Conservation (phyloP, 2,797 vertebrate species). For the Astyanax mexicanus region DNA sequence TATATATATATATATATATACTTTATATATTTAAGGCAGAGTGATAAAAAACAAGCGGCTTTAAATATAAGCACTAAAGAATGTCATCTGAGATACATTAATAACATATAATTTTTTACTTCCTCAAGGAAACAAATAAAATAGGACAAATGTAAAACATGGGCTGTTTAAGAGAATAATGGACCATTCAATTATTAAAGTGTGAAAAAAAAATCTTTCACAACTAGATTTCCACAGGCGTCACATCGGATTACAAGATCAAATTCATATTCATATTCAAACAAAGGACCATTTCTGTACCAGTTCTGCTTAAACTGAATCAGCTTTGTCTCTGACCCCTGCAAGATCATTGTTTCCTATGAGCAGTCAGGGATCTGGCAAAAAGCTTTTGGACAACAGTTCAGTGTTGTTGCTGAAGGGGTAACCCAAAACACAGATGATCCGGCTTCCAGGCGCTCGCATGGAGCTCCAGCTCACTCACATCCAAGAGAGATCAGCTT, state of each 20-base stretch:
- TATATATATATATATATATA: too few species aligned
- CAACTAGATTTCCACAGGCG: neutral
- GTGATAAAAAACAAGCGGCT: too few species aligned
- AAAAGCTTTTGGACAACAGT: constrained; percentile 44
- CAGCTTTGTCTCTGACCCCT: neutral
- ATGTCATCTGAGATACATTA: too few species aligned
- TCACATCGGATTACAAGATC: neutral
- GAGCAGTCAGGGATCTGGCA: constrained; percentile 33
- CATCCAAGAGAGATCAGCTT: constrained; percentile 51
- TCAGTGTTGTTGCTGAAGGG: constrained; percentile 26
- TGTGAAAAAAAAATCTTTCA: neutral
- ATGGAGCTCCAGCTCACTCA: constrained; percentile 32
- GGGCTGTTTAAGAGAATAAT: neutral
- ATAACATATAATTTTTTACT: too few species aligned
- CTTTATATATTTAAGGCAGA: too few species aligned
- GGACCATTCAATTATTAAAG: neutral
- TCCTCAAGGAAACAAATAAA: too few species aligned
- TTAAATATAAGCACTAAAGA: too few species aligned
- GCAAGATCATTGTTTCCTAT: constrained; percentile 20
- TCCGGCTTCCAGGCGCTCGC: constrained; percentile 21
- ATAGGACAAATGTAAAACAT: too few species aligned
- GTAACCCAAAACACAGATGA: constrained; percentile 45
- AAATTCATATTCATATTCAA: neutral
- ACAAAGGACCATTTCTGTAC: neutral
- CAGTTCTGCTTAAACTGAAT: neutral